Percentiles rank a stretch among this genome's conserved stretches.
phyloP scores from a whole-genome alignment of 1,140 invertebrate genomes.

The Heliconius eleuchia region DNA sequence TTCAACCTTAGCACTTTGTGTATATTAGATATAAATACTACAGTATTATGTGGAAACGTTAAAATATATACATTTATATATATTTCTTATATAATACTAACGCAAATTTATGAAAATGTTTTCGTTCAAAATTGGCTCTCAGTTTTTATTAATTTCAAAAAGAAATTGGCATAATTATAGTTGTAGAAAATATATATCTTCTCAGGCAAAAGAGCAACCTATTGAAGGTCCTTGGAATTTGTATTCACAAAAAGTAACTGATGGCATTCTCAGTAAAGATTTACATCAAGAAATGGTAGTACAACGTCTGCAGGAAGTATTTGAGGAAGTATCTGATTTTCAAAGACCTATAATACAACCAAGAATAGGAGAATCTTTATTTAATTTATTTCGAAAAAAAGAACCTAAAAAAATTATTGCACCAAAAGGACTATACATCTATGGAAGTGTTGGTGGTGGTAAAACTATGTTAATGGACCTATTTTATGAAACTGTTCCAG shows the following conservation, averaged over 20 bases:
- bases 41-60: not conserved
- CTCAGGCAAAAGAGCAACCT: constrained; percentile 49
- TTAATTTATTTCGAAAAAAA: constrained; percentile 74
- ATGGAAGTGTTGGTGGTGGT: constrained; percentile 94
- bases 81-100: constrained; percentile 16
- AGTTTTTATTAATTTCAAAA: constrained; percentile 52
- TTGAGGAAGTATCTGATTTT: constrained; percentile 85
- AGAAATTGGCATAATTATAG: constrained; percentile 48
- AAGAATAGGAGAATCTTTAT: constrained; percentile 57
- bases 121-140: constrained; percentile 45
- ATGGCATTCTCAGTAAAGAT: constrained; percentile 83
- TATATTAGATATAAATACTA: not conserved
- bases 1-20: not conserved
- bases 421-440: constrained; percentile 91
- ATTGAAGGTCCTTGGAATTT: constrained; percentile 77
- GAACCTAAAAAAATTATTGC: constrained; percentile 75
- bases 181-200: constrained; percentile 60
- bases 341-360: constrained; percentile 75
- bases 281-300: constrained; percentile 87
- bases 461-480: constrained; percentile 99
- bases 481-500: constrained; percentile 89
- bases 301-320: constrained; percentile 86
- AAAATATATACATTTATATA: constrained; percentile 9
- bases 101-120: constrained; percentile 52
- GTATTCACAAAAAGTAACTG: constrained; percentile 83